Evolutionary conservation across 2,797 vertebrate species (phyloP), one percentile per base, ranked within the genome.

Genomic region (Gymnoscopelus microlampas): DNA sequence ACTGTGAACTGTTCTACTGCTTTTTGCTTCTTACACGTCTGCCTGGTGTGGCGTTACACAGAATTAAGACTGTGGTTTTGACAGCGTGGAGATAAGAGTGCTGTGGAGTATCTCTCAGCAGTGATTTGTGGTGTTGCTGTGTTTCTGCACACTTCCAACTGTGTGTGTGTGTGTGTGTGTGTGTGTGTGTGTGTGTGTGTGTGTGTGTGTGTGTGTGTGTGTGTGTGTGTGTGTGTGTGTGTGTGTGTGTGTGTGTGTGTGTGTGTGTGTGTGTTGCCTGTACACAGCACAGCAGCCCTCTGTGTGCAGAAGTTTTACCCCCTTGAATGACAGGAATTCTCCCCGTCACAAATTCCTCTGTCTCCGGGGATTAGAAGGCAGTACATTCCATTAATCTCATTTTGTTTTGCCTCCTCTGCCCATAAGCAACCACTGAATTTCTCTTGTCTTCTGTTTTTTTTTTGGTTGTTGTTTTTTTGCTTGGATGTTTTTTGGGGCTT

Each of bases 311-410:
- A 63, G 78, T 85, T 83, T 89, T 80, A 88, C 82, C 75, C 74
- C 80, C 64, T 78, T 89, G 88, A 90, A 88, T 89, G 90, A 92
- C 88, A 92, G 89, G 90, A 92, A 91, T 92, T 92, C 89, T 89
- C 90, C 92, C 67, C 5, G 80, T 90, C 78, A 86, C 91, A 91
- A 92, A 92, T 91, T 91, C 88, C 89, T 90, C 66, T 10, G 58
- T 88, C 87, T 88, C 82, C 75, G 58, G 72, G 88, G 89, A 92
- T 92, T 91, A 89, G 89, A 89, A 81, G 70, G 87, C 86, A 85
- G 83, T 78, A 74, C 90, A 92, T 72, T 77, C 68, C 68, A 66
- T 70, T 51, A 62, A 71, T 70, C 32, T 51, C 23, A 50, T 62
- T n/a, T 57, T 53, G 26, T 60, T 54, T 57, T 58, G 24, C 57